Base-by-base conservation (phyloP, 2,888 invertebrate genomes). In the Lithosia quadra region DNA sequence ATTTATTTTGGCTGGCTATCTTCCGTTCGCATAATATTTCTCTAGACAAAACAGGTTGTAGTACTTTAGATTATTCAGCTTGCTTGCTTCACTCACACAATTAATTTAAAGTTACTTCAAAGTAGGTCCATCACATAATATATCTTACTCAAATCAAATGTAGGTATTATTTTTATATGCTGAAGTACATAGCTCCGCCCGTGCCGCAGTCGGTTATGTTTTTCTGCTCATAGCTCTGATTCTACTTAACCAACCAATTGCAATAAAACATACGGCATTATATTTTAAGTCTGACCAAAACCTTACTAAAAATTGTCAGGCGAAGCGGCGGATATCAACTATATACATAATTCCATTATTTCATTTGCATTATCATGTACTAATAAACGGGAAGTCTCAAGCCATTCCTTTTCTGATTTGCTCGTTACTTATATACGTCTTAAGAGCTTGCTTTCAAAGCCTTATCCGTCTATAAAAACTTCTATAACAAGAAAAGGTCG, bases 381-480 rank as follows among this genome's bases (percentile, higher is more conserved):
- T 62, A 62, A 62, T 22, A 55, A 34, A 33, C 22, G 0, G 3
- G 13, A 21, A 34, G 21, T 61, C 43, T 61, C 53, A 36, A 39
- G 59, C n/a, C 5, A 59, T 59, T 66, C 56, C 21, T 33, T 34
- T 34, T 24, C 34, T 36, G 24, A 43, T 61, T 43, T 15, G 22
- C 28, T 67, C 43, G 15, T 56, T 11, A 56, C 39, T 36, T 53
- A 55, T 34, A 39, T 61, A 62, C 61, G 22, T n/a, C 56, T 63
- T 58, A 43, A 43, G 56, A 73, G 65, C 65, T 69, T 59, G 56
- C 59, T 67, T 59, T 58, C 59, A 67, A 73, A 63, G 61, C 63
- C 68, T 78, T 72, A 69, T 74, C 57, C 72, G 57, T 60, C 68
- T 65, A 68, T 69, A 78, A 77, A 78, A 76, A 67, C 66, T 71